These are phyloP conservation scores for Rhamnusium bicolor DNA, from an alignment of 2,888 invertebrate genomes.

Conservation along the genomic window DNA sequence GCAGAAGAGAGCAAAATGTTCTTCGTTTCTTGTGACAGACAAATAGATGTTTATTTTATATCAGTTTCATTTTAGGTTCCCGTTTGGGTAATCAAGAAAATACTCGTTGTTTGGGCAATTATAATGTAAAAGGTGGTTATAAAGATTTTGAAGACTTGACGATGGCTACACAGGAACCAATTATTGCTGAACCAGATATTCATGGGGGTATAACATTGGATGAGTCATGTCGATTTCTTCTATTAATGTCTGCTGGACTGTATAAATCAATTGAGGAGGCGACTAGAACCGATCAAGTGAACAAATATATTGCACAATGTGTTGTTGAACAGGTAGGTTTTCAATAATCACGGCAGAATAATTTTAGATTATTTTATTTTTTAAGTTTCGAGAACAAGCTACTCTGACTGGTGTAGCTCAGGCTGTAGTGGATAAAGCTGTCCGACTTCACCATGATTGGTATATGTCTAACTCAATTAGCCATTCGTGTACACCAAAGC, in stretches of 20 bases:
- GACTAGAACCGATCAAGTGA: constrained; percentile 84
- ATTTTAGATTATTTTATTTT: constrained; percentile 52
- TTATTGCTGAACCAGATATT: constrained; percentile 88
- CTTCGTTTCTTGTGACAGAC: too few species aligned
- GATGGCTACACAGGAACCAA: constrained; percentile 82
- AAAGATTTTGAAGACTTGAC: constrained; percentile 85
- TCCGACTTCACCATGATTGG: constrained; percentile 86
- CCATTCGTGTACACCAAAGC: constrained; percentile 73
- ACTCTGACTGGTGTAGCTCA: constrained; percentile 89
- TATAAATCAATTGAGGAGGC: constrained; percentile 89
- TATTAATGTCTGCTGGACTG: constrained; percentile 89
- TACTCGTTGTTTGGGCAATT: constrained; percentile 91
- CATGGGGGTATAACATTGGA: constrained; percentile 86
- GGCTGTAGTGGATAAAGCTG: constrained; percentile 87
- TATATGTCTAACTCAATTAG: constrained; percentile 76
- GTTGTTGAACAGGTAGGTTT: constrained; percentile 81
- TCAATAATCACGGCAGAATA: background rate
- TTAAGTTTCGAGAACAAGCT: constrained; percentile 83
- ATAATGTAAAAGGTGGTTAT: constrained; percentile 88
- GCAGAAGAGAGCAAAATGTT: too few species aligned
- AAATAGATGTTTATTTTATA: too few species aligned
- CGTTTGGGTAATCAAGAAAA: constrained; percentile 85
- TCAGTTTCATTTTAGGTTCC: constrained; percentile 76
- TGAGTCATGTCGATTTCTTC: constrained; percentile 85
- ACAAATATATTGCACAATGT: constrained; percentile 85